Base-by-base conservation (phyloP, 2,888 invertebrate genomes). In the Leucozona laternaria region DNA sequence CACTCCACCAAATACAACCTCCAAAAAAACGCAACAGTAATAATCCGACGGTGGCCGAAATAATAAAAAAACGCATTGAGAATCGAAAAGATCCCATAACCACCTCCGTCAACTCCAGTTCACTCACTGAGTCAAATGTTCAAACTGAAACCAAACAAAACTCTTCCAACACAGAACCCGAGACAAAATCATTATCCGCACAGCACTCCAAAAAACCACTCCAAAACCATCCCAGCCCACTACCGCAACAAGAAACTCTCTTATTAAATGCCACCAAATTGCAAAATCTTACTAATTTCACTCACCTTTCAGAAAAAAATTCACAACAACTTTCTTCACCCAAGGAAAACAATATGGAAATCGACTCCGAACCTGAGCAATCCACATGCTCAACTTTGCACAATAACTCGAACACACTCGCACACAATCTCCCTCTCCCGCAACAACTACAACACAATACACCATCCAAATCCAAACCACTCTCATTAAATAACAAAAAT, bases 51-150 rank as follows among this genome's bases (percentile, higher is more conserved):
- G n/a, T n/a, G n/a, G n/a, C n/a, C n/a, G n/a, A n/a, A n/a, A n/a
- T n/a, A n/a, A 76, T 76, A 28, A 66, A 17, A 34, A 55, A 20
- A 4, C 64, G 31, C n/a, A 62, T 40, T 13, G 34, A 73, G n/a
- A 28, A 22, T 50, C 50, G 8, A 31, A 50, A 13, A 22, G 0
- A 40, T 15, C 2, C 11, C 37, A 13, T 15, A 15, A 15, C 40
- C 40, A 40, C 2, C 15, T 15, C 40, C 15, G 4, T 4, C 50
- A 20, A 50, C 22, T 7, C 22, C 22, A 11, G 2, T 10, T n/a
- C 25, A 50, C 37, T n/a, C 31, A 40, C 40, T 40, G 40, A 37
- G 4, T 13, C 11, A 1, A 37, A 13, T 37, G 2, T 37, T 4
- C 37, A 37, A 37, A 37, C 4, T 37, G 37, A 13, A 3, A 13